Evolutionary conservation across 2,113 vertebrate species (phyloP).

Genomic region (Carollia perspicillata): DNA sequence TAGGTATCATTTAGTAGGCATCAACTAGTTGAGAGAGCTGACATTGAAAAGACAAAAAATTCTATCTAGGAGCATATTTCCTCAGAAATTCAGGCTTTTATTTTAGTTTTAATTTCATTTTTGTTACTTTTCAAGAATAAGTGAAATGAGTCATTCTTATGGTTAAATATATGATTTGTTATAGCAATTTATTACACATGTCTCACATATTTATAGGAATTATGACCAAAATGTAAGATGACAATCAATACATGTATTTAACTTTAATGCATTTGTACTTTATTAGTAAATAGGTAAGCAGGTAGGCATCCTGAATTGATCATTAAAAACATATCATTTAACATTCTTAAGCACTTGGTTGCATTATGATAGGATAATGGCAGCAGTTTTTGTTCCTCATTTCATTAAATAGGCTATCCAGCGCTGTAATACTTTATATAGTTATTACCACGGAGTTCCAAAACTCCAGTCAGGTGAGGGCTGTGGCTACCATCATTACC

Average conservation of each 20-base stretch:
- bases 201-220: slow-evolving; percentile 26
- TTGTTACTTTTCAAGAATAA: not conserved
- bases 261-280: too few species aligned
- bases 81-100: not conserved
- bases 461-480: not conserved
- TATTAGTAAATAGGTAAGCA: too few species aligned
- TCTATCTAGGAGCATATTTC: not conserved
- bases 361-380: slow-evolving; percentile 12
- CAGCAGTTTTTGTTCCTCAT: not conserved
- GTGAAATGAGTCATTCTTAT: slow-evolving; percentile 2
- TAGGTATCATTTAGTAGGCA: not conserved
- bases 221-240: not conserved
- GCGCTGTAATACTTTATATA: not conserved
- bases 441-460: slow-evolving; percentile 26
- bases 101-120: not conserved
- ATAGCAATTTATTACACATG: not conserved
- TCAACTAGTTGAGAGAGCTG: not conserved
- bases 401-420: not conserved
- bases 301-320: not conserved
- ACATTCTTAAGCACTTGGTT: slow-evolving; percentile 46
- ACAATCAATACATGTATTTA: not conserved
- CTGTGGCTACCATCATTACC: not conserved
- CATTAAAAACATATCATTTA: slow-evolving; percentile 61
- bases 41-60: not conserved
- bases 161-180: not conserved